These are phyloP conservation scores for Otis tarda DNA, from an alignment of 2,113 vertebrate genomes.

Conservation along the genomic window DNA sequence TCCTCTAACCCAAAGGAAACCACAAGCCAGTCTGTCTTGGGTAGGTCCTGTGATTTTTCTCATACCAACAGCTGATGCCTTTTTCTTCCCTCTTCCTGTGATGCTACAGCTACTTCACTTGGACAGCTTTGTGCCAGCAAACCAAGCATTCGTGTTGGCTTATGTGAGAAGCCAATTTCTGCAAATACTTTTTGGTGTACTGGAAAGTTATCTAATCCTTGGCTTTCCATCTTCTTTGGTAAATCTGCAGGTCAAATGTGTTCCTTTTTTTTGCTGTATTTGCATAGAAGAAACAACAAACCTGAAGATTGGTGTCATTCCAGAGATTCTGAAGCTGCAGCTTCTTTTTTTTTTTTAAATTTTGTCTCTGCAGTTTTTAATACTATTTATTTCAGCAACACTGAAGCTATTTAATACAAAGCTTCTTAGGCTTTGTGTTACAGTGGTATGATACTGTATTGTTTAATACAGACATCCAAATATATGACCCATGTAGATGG, in stretches of 20 bases:
- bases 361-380: background rate
- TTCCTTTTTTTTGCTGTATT: background rate
- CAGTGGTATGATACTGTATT: background rate
- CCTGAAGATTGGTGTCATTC: background rate
- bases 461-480: background rate
- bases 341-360: background rate
- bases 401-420: background rate
- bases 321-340: background rate
- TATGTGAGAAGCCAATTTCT: background rate
- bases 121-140: background rate
- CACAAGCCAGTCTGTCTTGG: slow-evolving; percentile 25
- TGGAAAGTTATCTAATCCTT: slow-evolving; percentile 8
- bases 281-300: background rate
- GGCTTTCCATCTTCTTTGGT: background rate
- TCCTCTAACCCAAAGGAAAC: slow-evolving; percentile 44
- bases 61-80: slow-evolving; percentile 11
- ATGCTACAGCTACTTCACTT: background rate
- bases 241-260: background rate
- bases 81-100: slow-evolving; percentile 7
- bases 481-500: background rate
- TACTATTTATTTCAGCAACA: background rate
- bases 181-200: background rate
- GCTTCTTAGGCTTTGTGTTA: background rate
- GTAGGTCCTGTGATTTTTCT: slow-evolving; percentile 53
- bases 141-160: background rate